Evolutionary conservation across 1,140 invertebrate genomes (phyloP).

Genomic region (Bombyx mori): DNA sequence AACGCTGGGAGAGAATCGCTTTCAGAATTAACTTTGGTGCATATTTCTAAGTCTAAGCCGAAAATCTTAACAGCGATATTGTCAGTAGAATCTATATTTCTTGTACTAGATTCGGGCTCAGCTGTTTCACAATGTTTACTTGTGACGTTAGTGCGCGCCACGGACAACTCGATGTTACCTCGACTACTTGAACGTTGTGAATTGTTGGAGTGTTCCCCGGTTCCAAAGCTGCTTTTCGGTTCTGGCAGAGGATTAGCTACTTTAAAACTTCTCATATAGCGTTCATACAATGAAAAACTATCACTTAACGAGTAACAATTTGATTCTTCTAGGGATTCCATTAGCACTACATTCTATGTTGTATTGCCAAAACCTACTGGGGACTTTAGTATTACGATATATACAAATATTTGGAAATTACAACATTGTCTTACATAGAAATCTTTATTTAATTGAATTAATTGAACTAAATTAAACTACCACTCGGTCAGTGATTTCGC

Average conservation of each 20-base stretch:
- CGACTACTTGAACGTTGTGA: slow-evolving; percentile 39
- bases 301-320: slow-evolving; percentile 59
- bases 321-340: slow-evolving; percentile 60
- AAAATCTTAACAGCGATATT: slow-evolving; percentile 28
- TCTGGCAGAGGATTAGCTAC: slow-evolving; percentile 41
- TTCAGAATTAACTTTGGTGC: slow-evolving; percentile 32
- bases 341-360: slow-evolving; percentile 37
- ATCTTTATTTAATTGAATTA: neutral
- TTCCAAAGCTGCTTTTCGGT: slow-evolving; percentile 24
- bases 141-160: slow-evolving; percentile 28
- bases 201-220: slow-evolving; percentile 26
- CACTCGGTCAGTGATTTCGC: too few species aligned
- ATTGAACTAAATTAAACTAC: neutral
- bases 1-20: slow-evolving; percentile 30
- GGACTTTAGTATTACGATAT: too few species aligned
- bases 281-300: slow-evolving; percentile 59
- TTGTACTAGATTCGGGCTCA: slow-evolving; percentile 28
- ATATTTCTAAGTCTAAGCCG: slow-evolving; percentile 28
- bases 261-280: slow-evolving; percentile 62
- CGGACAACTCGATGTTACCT: slow-evolving; percentile 51
- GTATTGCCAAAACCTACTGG: neutral
- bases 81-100: slow-evolving; percentile 23
- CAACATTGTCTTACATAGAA: neutral
- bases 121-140: slow-evolving; percentile 34
- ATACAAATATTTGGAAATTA: too few species aligned